phyloP scores from a whole-genome alignment of 1,140 invertebrate genomes.

The Microplitis demolitor region DNA sequence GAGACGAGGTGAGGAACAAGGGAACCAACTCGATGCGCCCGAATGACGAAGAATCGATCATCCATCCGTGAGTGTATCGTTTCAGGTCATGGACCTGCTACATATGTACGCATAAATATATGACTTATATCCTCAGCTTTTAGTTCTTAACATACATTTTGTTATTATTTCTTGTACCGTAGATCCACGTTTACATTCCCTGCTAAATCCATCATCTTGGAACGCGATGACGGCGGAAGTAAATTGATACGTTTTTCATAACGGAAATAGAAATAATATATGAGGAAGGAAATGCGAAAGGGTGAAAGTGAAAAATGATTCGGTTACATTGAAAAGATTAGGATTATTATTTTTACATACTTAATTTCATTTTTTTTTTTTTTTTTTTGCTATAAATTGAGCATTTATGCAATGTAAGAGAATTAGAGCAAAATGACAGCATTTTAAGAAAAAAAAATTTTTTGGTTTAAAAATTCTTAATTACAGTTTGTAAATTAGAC shows the following conservation, averaged over 20 bases:
- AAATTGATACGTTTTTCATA: constrained; percentile 18
- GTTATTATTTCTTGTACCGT: too few relatives aligned
- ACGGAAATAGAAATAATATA: not conserved
- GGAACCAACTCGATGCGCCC: not conserved
- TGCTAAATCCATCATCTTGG: not conserved
- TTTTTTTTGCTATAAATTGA: too few relatives aligned
- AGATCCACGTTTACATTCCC: too few relatives aligned
- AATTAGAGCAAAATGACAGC: too few relatives aligned
- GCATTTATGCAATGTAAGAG: too few relatives aligned
- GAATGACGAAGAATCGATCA: not conserved
- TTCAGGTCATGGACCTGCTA: constrained; percentile 1
- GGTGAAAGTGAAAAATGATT: constrained; percentile 4
- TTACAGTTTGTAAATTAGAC: too few relatives aligned
- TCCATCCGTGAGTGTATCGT: not conserved
- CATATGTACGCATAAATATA: not conserved
- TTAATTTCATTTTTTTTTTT: too few relatives aligned
- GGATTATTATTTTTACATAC: not conserved
- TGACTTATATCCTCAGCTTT: too few relatives aligned
- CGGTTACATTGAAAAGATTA: constrained; percentile 14
- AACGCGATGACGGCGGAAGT: constrained; percentile 1
- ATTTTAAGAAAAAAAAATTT: too few relatives aligned
- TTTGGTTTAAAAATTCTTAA: too few relatives aligned
- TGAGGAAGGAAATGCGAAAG: not conserved
- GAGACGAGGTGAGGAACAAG: not conserved
- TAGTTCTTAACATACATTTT: too few relatives aligned